A percentile compares a stretch with the other conserved stretches of the same genome.
Conservation (phyloP, 2,888 invertebrate species). For the Doris montereyensis region DNA sequence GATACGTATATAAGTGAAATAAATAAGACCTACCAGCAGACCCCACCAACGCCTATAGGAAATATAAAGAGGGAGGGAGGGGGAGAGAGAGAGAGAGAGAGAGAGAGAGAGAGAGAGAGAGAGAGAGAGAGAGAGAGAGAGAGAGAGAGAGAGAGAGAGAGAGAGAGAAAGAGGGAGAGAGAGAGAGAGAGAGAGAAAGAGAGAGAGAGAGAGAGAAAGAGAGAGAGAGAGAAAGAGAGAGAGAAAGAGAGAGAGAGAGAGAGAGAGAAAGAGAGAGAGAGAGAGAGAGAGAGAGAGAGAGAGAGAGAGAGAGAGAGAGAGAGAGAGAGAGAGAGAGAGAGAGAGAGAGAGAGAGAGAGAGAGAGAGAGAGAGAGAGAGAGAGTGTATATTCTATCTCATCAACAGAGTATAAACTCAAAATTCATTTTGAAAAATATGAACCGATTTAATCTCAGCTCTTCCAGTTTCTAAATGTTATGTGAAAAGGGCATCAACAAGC, state of each 20-base stretch:
- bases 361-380: neutral
- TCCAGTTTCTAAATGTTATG: too few relatives aligned
- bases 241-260: neutral
- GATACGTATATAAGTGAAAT: too few relatives aligned
- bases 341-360: neutral
- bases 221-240: neutral
- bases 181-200: neutral
- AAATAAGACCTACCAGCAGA: too few relatives aligned
- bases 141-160: neutral
- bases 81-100: neutral
- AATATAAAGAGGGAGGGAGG: neutral
- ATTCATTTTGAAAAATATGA: too few relatives aligned
- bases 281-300: neutral
- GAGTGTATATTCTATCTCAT: neutral
- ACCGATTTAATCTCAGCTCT: too few relatives aligned
- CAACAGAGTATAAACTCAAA: too few relatives aligned
- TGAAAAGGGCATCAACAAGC: too few relatives aligned
- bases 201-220: neutral
- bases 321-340: neutral
- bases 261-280: neutral
- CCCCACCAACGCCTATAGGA: too few relatives aligned
- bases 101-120: neutral
- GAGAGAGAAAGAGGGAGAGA: neutral
- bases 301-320: neutral
- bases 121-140: slow-evolving; percentile 2